These are phyloP conservation scores for Meteorus cinctellus DNA, from an alignment of 2,888 invertebrate species.

Conservation along the genomic window DNA sequence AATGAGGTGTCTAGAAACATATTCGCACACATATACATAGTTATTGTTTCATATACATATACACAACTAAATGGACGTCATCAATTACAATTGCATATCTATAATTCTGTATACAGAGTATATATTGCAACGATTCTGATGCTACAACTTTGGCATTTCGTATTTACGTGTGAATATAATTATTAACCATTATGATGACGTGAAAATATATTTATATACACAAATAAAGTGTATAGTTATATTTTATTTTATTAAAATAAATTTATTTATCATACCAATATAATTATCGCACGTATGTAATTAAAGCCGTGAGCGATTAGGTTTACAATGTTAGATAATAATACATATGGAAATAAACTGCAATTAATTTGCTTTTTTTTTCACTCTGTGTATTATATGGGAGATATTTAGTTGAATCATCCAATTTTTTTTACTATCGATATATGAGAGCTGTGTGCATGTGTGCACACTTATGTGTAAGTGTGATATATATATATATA, in stretches of 20 bases:
- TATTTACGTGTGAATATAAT: background rate
- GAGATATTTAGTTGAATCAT: no score
- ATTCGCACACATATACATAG: background rate
- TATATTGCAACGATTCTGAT: conserved; percentile 17
- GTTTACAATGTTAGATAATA: background rate
- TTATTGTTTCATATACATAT: background rate
- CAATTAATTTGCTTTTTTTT: conserved; percentile 37
- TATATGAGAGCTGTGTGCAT: background rate
- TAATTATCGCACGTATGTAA: conserved; percentile 48
- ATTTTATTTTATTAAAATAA: background rate
- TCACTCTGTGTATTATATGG: background rate
- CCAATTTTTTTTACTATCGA: no score
- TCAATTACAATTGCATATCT: conserved; percentile 6
- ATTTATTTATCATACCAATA: conserved; percentile 39
- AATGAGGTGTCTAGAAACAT: conserved; percentile 12
- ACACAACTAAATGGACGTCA: background rate
- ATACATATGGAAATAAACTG: conserved; percentile 5
- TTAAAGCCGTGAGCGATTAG: conserved; percentile 44
- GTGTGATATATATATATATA: background rate
- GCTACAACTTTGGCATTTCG: conserved; percentile 31
- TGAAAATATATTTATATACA: conserved; percentile 5
- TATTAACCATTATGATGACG: conserved; percentile 24
- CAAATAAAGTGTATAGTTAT: background rate
- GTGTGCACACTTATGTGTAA: background rate
- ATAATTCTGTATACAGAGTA: background rate